Percentiles rank a stretch among this genome's conserved stretches.
Evolutionary conservation across 2,888 invertebrate genomes (phyloP).

Genomic region (Masnerella sp.): DNA sequence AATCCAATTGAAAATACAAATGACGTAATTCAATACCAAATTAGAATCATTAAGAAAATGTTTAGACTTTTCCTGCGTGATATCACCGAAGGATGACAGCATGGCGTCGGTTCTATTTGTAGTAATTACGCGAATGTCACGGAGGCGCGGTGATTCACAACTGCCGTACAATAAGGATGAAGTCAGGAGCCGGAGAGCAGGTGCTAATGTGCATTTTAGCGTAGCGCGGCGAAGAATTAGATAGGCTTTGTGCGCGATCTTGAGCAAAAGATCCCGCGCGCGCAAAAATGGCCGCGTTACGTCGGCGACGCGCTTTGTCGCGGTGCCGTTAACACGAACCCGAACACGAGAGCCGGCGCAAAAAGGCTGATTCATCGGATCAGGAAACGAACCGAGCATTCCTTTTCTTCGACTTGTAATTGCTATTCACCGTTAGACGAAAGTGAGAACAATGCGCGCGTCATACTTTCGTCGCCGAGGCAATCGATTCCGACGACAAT

Average conservation of each 20-base stretch:
- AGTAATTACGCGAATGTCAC: conserved; percentile 28
- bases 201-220: conserved; percentile 43
- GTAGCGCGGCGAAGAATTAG: conserved; percentile 19
- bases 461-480: conserved; percentile 25
- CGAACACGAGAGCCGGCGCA: conserved; percentile 2
- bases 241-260: conserved; percentile 33
- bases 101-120: conserved; percentile 25
- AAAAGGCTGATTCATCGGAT: conserved; percentile 50
- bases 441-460: conserved; percentile 46
- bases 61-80: conserved; percentile 9
- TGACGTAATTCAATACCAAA: too few species aligned
- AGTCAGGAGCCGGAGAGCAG: conserved; percentile 25
- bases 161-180: not conserved
- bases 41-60: too few species aligned
- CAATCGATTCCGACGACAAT: conserved; percentile 21
- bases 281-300: conserved; percentile 15
- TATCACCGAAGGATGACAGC: conserved; percentile 26
- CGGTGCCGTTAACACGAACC: conserved; percentile 29
- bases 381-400: conserved; percentile 44
- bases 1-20: too few species aligned
- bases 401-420: conserved; percentile 36
- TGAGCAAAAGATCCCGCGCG: conserved; percentile 18
- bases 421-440: conserved; percentile 33
- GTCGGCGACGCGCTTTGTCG: conserved; percentile 21
- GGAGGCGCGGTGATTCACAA: conserved; percentile 25